Evolutionary conservation across 1,140 invertebrate genomes (phyloP), one percentile per base, ranked within the genome.

Genomic region (Drosophila nannoptera): DNA sequence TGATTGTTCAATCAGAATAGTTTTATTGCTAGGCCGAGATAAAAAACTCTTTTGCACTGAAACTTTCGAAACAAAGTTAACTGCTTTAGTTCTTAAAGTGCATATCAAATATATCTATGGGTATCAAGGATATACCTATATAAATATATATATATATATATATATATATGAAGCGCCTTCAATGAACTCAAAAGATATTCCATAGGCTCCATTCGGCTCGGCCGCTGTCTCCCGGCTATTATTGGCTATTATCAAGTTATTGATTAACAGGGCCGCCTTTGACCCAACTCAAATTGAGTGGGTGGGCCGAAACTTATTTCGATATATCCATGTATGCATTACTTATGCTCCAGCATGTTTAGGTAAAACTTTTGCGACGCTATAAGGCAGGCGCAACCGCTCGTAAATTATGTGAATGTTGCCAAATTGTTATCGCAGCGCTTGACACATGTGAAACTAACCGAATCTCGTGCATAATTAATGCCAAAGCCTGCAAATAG

Each of bases 381-480:
- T 40, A 46, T 59, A 42, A 33, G 33, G 40, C 14, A n/a, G 65
- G 38, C 22, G 14, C 48, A 31, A 38, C 14, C 12, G 31, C 45
- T 54, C 65, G 67, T 72, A 72, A 72, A 68, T 72, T 62, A 72
- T 62, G 65, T 45, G 52, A 53, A 69, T 62, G 56, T 40, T 58
- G 69, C 14, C 65, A 68, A 72, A 72, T 72, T 72, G 69, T 68
- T 72, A 72, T 72, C 69, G 69, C 38, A 62, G 56, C 48, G 14
- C 66, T 70, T 72, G 58, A 68, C 65, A 72, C 58, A 72, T 72
- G 64, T 72, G 69, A 61, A 72, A 68, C 64, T 62, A 72, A 56
- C 53, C 64, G 56, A 68, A 62, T 8, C 56, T 33, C 61, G 50
- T 72, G 52, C 59, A 72, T 72, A 68, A 72, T 72, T 72, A 72